Evolutionary conservation across 2,888 invertebrate genomes (phyloP), one percentile per base, ranked within the genome.

Genomic region (Sympetrum striolatum): DNA sequence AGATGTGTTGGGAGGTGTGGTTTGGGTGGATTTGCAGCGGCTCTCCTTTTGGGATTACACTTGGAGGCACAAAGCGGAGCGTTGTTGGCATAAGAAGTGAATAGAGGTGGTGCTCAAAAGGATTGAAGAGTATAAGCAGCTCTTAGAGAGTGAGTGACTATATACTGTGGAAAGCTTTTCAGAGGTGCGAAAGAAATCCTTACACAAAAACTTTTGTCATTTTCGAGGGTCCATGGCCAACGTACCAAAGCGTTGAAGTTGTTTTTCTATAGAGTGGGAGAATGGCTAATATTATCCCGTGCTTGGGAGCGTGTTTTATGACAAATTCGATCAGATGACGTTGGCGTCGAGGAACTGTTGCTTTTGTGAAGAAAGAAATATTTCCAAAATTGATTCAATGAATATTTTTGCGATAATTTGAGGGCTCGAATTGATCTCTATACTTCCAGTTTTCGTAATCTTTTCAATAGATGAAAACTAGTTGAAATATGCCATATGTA

Each of bases 181-280:
- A 86, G 60, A 86, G 86, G 86, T 86, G 86, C n/a, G 86, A 86
- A 86, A 86, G 86, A 86, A 86, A 86, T 86, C 86, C 60, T 60
- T 39, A 81, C 81, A 44, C 86, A 37, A 35, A 53, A 86, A 73
- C 73, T 73, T 25, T 73, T n/a, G 73, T 25, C 73, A 73, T 73
- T 73, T 73, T 73, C 25, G 73, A 73, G 73, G 73, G 73, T 73
- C 73, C 31, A 31, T 73, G 73, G 73, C 73, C 73, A 73, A 73
- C 73, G 73, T 73, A 73, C 73, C 25, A 73, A 73, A 73, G 73
- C 31, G 15, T 14, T 73, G 73, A 31, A 73, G 73, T 73, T 73
- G 73, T 73, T 73, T 73, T 73, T 73, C 73, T 31, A 73, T 73
- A 73, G 31, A 73, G 31, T 4, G 4, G 31, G 73, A 73, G 73